Percentiles rank a stretch among this genome's conserved stretches.
These are phyloP conservation scores for Orthosia cruda DNA, from an alignment of 2,888 invertebrate genomes.

Conservation along the genomic window DNA sequence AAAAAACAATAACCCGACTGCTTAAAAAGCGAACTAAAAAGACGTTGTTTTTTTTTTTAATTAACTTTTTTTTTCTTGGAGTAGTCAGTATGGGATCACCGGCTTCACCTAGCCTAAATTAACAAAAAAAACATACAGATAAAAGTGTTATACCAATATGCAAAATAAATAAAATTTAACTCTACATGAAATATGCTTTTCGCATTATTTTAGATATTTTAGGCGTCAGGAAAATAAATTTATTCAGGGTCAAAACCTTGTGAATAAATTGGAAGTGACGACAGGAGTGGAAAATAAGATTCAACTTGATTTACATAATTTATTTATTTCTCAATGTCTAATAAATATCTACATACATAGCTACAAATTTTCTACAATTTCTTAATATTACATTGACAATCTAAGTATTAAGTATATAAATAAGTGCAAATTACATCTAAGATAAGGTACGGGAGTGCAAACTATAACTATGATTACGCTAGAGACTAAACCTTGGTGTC, in stretches of 20 bases:
- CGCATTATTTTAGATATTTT: neutral
- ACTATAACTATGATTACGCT: slow-evolving; percentile 1
- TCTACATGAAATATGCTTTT: neutral
- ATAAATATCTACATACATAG: slow-evolving; percentile 77
- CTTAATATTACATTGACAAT: slow-evolving; percentile 43
- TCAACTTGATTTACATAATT: slow-evolving; percentile 38
- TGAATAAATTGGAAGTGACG: neutral
- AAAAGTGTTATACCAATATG: too few relatives aligned
- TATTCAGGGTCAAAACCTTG: neutral
- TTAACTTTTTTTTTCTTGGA: too few relatives aligned
- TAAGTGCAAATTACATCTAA: slow-evolving; percentile 63
- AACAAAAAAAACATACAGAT: too few relatives aligned
- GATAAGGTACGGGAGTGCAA: slow-evolving; percentile 66
- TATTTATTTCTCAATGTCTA: slow-evolving; percentile 71
- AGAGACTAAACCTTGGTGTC: neutral
- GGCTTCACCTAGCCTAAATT: too few relatives aligned
- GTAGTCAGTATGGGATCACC: too few relatives aligned
- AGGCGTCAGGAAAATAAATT: neutral
- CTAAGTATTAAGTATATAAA: slow-evolving; percentile 43
- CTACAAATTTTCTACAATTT: slow-evolving; percentile 69
- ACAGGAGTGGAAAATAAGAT: slow-evolving; percentile 15
- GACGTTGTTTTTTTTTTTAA: too few relatives aligned
- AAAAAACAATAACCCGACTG: too few relatives aligned
- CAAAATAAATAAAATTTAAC: too few relatives aligned
- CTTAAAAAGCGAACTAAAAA: too few relatives aligned